Percentiles rank a stretch among this genome's conserved stretches.
Conservation (phyloP, 2,888 invertebrate genomes). For the Acutogordius australiensis region DNA sequence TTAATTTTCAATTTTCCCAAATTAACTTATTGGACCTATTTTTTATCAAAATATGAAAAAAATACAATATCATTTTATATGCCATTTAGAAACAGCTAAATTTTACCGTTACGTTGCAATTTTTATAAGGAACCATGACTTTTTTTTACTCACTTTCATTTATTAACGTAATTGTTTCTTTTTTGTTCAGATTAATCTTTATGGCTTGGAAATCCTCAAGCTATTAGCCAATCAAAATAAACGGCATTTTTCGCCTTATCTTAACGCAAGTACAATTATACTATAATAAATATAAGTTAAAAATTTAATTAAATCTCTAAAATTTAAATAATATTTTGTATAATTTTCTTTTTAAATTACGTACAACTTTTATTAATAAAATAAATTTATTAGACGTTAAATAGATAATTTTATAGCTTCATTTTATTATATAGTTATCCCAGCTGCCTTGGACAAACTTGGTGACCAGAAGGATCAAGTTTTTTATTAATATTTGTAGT, state of each 20-base stretch:
- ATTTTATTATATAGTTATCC: slow-evolving; percentile 18
- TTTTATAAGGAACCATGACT: too few species aligned
- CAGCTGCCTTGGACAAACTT: slow-evolving; percentile 23
- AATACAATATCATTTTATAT: too few species aligned
- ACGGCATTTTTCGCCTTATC: slow-evolving; percentile 52
- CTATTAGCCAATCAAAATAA: slow-evolving; percentile 56
- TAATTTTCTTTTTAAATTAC: not conserved
- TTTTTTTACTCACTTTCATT: too few species aligned
- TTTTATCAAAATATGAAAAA: too few species aligned
- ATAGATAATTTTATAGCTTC: not conserved
- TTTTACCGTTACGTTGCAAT: too few species aligned
- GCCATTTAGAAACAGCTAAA: too few species aligned
- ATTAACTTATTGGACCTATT: too few species aligned
- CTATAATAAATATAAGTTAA: slow-evolving; percentile 14
- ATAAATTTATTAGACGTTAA: too few species aligned
- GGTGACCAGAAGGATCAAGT: slow-evolving; percentile 26
- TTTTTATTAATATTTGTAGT: slow-evolving; percentile 13
- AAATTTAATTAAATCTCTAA: not conserved
- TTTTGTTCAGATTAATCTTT: slow-evolving; percentile 48
- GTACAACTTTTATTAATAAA: too few species aligned
- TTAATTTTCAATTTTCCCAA: too few species aligned
- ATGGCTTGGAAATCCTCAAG: slow-evolving; percentile 56
- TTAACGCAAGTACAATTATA: slow-evolving; percentile 43
- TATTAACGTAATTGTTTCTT: slow-evolving; percentile 13
- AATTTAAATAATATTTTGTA: not conserved